A percentile compares a stretch with the other conserved stretches of the same genome.
Conservation (phyloP, 2,888 invertebrate species). For the Carabus problematicus region DNA sequence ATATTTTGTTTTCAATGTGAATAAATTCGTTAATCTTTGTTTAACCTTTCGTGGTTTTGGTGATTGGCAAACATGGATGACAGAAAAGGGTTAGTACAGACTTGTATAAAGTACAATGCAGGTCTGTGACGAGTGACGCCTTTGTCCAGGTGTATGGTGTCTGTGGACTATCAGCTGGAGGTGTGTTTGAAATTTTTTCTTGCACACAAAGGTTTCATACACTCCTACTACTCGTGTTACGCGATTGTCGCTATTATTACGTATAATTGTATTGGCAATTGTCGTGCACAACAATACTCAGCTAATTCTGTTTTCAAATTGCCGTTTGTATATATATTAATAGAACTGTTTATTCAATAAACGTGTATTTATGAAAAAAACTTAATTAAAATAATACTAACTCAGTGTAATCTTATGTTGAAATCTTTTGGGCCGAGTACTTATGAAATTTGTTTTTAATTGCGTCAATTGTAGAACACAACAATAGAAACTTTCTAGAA, state of each 20-base stretch:
- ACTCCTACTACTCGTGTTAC: slow-evolving; percentile 18
- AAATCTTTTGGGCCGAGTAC: slow-evolving; percentile 11
- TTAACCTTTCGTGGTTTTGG: no score
- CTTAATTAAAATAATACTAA: slow-evolving; percentile 23
- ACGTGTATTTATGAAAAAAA: no score
- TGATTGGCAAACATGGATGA: no score
- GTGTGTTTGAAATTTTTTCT: slow-evolving; percentile 20
- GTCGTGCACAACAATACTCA: slow-evolving; percentile 6
- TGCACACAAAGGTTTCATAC: slow-evolving; percentile 5
- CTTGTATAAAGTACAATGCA: no score
- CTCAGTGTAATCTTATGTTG: slow-evolving; percentile 13
- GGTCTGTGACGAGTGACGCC: no score
- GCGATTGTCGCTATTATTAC: slow-evolving; percentile 27
- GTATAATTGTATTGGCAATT: slow-evolving; percentile 23
- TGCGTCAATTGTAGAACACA: background rate
- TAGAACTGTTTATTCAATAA: no score
- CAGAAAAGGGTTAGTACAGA: no score
- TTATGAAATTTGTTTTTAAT: slow-evolving; percentile 23
- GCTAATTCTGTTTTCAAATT: slow-evolving; percentile 10
- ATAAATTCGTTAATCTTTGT: no score
- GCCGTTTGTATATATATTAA: no score
- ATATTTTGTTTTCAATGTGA: no score
- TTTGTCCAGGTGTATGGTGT: no score
- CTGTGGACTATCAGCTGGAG: background rate
- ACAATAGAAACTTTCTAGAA: background rate